phyloP scores from a whole-genome alignment of 2,888 invertebrate species.

The Xylota segnis region DNA sequence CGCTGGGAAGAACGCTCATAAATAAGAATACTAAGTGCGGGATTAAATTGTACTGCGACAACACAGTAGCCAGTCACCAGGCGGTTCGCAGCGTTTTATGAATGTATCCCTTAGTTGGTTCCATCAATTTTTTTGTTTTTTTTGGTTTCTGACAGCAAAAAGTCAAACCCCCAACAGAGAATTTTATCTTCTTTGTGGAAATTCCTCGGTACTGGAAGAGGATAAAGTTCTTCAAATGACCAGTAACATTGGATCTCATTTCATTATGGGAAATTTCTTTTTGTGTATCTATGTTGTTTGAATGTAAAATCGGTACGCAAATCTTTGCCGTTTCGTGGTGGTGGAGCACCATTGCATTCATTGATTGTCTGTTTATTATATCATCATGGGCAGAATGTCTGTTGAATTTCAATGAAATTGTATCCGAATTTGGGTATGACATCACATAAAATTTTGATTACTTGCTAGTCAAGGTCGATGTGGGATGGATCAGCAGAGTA shows the following conservation, averaged over 20 bases:
- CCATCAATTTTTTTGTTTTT: background rate
- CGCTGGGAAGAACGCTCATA: constrained; percentile 20
- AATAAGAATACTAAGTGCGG: constrained; percentile 13
- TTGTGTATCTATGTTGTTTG: background rate
- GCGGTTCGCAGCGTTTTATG: background rate
- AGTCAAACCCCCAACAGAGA: background rate
- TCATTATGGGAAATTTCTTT: background rate
- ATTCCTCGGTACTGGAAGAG: background rate
- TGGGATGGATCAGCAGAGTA: background rate
- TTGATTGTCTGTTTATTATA: constrained; percentile 8
- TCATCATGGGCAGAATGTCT: background rate
- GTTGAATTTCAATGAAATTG: constrained; percentile 23
- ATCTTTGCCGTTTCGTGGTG: background rate
- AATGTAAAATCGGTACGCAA: constrained; percentile 4
- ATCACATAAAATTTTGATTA: constrained; percentile 16
- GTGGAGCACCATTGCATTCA: background rate
- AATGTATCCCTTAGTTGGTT: background rate
- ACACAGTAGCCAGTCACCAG: background rate
- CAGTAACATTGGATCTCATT: constrained; percentile 4
- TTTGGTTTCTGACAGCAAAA: no score
- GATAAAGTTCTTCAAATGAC: background rate
- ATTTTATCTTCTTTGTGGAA: background rate
- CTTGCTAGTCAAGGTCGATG: constrained; percentile 3
- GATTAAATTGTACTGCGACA: constrained; percentile 29
- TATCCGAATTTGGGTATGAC: constrained; percentile 3